These are phyloP conservation scores for Clepsis dumicolana DNA, from an alignment of 2,888 invertebrate species.

Conservation along the genomic window DNA sequence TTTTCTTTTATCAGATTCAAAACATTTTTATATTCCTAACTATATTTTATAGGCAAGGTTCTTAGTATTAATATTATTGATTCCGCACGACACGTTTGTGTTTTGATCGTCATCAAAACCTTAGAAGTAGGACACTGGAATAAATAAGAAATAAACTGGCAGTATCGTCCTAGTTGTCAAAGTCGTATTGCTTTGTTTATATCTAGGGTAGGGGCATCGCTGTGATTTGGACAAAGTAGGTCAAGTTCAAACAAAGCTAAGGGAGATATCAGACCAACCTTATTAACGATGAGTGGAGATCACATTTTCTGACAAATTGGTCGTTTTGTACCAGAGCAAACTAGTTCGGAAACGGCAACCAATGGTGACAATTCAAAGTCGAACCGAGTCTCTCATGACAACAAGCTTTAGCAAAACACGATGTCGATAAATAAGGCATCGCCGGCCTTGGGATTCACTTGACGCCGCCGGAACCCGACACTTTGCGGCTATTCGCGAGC, in stretches of 20 bases:
- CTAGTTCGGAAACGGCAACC: neutral
- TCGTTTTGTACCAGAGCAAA: neutral
- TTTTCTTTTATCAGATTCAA: slow-evolving; percentile 7
- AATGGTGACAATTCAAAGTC: neutral
- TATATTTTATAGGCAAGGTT: neutral
- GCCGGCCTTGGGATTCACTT: slow-evolving; percentile 28
- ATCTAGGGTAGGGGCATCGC: neutral
- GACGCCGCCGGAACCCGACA: slow-evolving; percentile 18
- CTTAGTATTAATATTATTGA: neutral
- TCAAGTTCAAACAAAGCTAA: slow-evolving; percentile 32
- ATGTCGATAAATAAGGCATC: slow-evolving; percentile 10
- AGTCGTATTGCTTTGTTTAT: slow-evolving; percentile 16
- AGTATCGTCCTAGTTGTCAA: neutral
- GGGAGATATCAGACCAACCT: neutral
- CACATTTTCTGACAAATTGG: neutral
- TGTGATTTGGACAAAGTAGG: slow-evolving; percentile 26
- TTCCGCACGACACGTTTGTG: neutral
- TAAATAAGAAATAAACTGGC: neutral
- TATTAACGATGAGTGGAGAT: neutral
- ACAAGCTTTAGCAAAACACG: slow-evolving; percentile 10
- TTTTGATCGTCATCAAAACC: neutral
- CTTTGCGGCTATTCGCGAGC: slow-evolving; percentile 22
- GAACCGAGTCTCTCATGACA: neutral
- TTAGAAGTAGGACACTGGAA: slow-evolving; percentile 4
- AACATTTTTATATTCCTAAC: neutral